A percentile compares a stretch with the other conserved stretches of the same genome.
phyloP scores from a whole-genome alignment of 1,140 invertebrate species.

The Drosophila persimilis region DNA sequence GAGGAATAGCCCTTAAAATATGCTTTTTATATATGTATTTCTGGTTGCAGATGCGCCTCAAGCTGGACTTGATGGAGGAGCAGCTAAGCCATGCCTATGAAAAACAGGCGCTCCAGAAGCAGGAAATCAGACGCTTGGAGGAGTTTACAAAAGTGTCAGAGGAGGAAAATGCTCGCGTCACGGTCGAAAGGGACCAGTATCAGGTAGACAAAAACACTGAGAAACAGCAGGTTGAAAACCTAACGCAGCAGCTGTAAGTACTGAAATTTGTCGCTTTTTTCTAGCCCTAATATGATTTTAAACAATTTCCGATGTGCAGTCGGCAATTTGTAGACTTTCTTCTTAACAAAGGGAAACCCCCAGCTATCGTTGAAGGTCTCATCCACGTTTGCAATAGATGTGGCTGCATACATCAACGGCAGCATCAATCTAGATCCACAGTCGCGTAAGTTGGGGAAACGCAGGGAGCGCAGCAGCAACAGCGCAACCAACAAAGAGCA shows the following conservation, averaged over 20 bases:
- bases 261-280: slow-evolving; percentile 14
- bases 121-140: slow-evolving; percentile 85
- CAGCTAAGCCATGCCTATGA: slow-evolving; percentile 84
- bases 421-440: too few relatives aligned
- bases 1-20: too few relatives aligned
- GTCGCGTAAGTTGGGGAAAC: slow-evolving; percentile 3
- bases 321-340: too few relatives aligned
- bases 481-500: too few relatives aligned
- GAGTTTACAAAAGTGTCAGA: slow-evolving; percentile 86
- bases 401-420: slow-evolving; percentile 26
- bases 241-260: too few relatives aligned
- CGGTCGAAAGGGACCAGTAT: too few relatives aligned
- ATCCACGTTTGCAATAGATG: background rate
- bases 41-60: slow-evolving; percentile 83
- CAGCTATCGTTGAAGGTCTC: too few relatives aligned
- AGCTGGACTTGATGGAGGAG: slow-evolving; percentile 84
- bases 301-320: too few relatives aligned
- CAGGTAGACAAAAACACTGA: too few relatives aligned
- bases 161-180: slow-evolving; percentile 83
- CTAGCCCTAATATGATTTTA: slow-evolving; percentile 40
- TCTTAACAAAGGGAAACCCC: too few relatives aligned
- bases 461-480: background rate
- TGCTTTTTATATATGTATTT: background rate
- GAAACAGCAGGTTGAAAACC: too few relatives aligned
- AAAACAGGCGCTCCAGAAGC: slow-evolving; percentile 85